Evolutionary conservation across 2,888 invertebrate species (phyloP), one percentile per base, ranked within the genome.

Genomic region (Cheilosia urbana): DNA sequence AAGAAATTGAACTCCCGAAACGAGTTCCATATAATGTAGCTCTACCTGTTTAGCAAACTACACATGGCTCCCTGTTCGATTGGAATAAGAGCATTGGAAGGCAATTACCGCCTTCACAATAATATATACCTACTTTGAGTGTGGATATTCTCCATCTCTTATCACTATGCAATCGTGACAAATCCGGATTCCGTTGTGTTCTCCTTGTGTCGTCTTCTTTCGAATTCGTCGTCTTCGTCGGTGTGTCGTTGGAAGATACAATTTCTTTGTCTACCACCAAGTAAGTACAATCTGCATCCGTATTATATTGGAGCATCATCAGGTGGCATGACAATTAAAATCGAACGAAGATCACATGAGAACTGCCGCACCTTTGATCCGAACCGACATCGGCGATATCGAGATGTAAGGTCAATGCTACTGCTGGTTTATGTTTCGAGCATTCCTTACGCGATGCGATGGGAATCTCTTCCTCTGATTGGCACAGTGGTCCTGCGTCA

Each of bases 251-350:
- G 19, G 66, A 62, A 53, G 66, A 78, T 62, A 24, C 51, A 37
- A 51, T 55, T 73, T 63, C 79, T 83, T 83, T 83, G 82, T 83
- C 72, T 73, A 57, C 69, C 21, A 49, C 15, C 5, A 15, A 51
- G 40, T 4, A 47, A 57, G 68, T n/a, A 7, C 4, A 3, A 85
- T 85, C 85, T 81, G 85, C 85, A 85, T 85, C 85, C 81, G 85
- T 77, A 77, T 77, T 66, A 60, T 85, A 81, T 77, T 81, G 85
- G 81, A 85, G 77, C 87, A 89, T 87, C 88, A 88, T 89, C 89
- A 89, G 89, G 89, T 89, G 89, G 89, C 88, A 89, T 89, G 89
- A 89, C 89, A 88, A 89, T 89, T 89, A 89, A 88, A 88, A 89
- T 84, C 79, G 84, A 73, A 77, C 75, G 53, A 72, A 87, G 79